A percentile compares a stretch with the other conserved stretches of the same genome.
These are phyloP conservation scores for Conistra vaccinii DNA, from an alignment of 2,888 invertebrate species.

Conservation along the genomic window DNA sequence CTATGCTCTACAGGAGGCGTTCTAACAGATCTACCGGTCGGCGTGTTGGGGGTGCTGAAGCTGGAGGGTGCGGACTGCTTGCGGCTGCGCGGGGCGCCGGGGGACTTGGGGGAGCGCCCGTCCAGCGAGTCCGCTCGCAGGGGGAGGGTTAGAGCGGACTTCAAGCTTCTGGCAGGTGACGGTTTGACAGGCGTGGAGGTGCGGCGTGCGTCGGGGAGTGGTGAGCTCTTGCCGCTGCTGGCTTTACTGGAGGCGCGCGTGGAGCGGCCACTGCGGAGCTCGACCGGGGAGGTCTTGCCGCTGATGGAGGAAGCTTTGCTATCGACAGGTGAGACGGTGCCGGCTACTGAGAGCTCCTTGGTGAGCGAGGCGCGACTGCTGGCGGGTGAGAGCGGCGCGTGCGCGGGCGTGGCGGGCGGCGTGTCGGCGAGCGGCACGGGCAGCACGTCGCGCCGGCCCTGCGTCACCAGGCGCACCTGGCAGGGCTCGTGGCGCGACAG, in stretches of 20 bases:
- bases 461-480: constrained; percentile 92
- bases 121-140: constrained; percentile 74
- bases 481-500: constrained; percentile 96
- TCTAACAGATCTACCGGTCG: constrained; percentile 75
- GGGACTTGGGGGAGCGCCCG: constrained; percentile 60
- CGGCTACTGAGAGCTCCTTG: constrained; percentile 70
- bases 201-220: constrained; percentile 68
- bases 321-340: constrained; percentile 77
- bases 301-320: constrained; percentile 80
- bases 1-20: constrained; percentile 80
- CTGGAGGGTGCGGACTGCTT: constrained; percentile 86
- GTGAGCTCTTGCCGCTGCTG: constrained; percentile 76
- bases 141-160: constrained; percentile 80
- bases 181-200: constrained; percentile 80
- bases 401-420: constrained; percentile 15
- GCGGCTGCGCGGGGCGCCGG: constrained; percentile 73
- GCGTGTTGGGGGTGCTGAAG: constrained; percentile 82
- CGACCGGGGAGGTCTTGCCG: constrained; percentile 77
- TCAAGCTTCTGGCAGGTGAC: constrained; percentile 56
- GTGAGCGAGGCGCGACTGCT: constrained; percentile 74
- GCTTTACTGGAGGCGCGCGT: constrained; percentile 73
- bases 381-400: constrained; percentile 70
- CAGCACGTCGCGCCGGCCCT: constrained; percentile 80
- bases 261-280: constrained; percentile 66
- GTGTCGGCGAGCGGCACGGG: constrained; percentile 72